phyloP scores from a whole-genome alignment of 2,113 vertebrate genomes.

The Stegostoma tigrinum region DNA sequence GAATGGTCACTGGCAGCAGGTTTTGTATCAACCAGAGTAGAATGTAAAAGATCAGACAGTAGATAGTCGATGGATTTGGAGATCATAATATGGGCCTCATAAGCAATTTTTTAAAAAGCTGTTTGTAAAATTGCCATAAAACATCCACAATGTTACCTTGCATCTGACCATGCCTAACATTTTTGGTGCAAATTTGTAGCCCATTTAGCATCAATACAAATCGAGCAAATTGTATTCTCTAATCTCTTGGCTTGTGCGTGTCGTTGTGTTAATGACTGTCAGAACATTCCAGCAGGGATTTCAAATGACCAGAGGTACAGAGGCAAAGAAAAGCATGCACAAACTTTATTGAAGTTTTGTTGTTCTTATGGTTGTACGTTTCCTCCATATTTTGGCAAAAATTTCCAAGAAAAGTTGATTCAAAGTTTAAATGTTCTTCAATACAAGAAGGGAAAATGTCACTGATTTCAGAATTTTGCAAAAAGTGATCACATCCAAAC shows the following conservation, averaged over 20 bases:
- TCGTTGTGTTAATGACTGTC: not conserved
- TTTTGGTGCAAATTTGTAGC: not conserved
- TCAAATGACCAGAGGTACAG: not conserved
- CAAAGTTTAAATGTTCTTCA: not conserved
- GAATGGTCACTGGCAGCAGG: too few relatives aligned
- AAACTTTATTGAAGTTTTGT: not conserved
- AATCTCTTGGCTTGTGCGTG: not conserved
- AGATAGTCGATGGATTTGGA: not conserved
- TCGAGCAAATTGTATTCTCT: not conserved
- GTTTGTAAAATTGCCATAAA: not conserved
- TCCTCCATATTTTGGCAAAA: not conserved
- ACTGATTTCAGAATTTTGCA: not conserved
- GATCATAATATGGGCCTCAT: not conserved
- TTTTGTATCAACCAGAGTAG: too few relatives aligned
- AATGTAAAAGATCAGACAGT: too few relatives aligned
- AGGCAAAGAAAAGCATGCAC: not conserved
- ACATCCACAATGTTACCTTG: not conserved
- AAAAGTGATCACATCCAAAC: too few relatives aligned
- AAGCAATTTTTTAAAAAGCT: not conserved
- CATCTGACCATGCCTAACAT: not conserved
- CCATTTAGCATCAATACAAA: not conserved
- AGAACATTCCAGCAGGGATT: not conserved
- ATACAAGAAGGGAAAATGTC: not conserved
- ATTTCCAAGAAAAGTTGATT: not conserved
- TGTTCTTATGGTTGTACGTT: not conserved